Base-by-base conservation (phyloP, 2,888 invertebrate genomes). In the Cephus spinipes region DNA sequence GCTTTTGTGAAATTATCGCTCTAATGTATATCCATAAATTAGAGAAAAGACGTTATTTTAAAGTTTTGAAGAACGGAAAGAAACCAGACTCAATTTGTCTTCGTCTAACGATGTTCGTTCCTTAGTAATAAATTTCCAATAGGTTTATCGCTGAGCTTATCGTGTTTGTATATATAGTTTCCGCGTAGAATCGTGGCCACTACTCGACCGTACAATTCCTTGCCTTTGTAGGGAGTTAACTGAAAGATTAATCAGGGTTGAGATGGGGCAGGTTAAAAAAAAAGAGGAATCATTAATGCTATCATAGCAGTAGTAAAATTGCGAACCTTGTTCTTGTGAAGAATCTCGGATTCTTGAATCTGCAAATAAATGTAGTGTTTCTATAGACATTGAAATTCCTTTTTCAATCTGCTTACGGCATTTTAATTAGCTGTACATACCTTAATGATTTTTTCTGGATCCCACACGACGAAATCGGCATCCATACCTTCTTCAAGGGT, bases 401-500 rank as follows among this genome's bases (percentile, higher is more conserved):
- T 33, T 35, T 69, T 69, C 33, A 77, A 40, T 33, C 34, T 33
- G 76, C 74, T 31, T 75, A n/a, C 15, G 30, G 34, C 15, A 35
- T 75, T 32, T 35, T 73, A 55, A 79, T 36, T 35, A 11, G 73
- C 12, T 32, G 11, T 33, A 71, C 92, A 92, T 12, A 95, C 94
- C 71, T 90, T 90, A 84, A 95, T 94, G 35, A 92, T 92, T 73
- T 93, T 93, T 4, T 95, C 93, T 1, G 96, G 95, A 89, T 95
- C 93, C 93, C 96, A 96, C 81, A 95, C 93, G 76, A 96, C 94
- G 73, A 96, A 93, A 88, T 96, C 96, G 0, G 95, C 96, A 86
- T 96, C 95, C 76, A 93, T 93, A 9, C 95, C 95, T 9, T 92
- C 92, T 74, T 92, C 92, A 36, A 96, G 90, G 79, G 93, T 92